Conservation (phyloP, 2,888 invertebrate species). For the Orchesellides sinensis region DNA sequence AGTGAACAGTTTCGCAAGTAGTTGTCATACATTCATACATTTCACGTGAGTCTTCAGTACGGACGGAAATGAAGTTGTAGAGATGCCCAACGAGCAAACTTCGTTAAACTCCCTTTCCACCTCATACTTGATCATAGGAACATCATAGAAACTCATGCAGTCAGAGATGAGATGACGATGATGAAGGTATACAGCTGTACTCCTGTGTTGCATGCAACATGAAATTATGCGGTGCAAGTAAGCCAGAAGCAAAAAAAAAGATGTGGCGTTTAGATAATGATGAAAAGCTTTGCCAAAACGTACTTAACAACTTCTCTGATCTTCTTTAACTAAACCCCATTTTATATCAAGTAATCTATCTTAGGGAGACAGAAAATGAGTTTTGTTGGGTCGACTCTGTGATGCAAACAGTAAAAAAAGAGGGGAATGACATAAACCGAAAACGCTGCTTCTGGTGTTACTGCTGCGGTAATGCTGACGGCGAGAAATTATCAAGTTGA, state of each 20-base stretch:
- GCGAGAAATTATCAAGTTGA: slow-evolving; percentile 30
- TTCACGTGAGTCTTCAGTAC: background rate
- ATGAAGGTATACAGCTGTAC: slow-evolving; percentile 3
- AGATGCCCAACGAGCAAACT: background rate
- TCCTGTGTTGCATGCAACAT: slow-evolving; percentile 5
- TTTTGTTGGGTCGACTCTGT: slow-evolving; percentile 8
- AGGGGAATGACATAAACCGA: slow-evolving; percentile 2
- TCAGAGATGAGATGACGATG: background rate
- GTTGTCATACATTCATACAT: background rate
- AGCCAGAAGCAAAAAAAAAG: background rate
- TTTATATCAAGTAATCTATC: slow-evolving; percentile 20
- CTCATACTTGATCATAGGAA: no score
- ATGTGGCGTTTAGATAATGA: background rate
- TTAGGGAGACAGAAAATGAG: slow-evolving; percentile 26
- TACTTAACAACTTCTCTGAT: slow-evolving; percentile 14
- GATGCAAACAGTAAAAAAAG: background rate
- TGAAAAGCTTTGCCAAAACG: slow-evolving; percentile 27
- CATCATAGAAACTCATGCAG: background rate
- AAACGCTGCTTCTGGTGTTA: slow-evolving; percentile 5
- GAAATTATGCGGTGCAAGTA: background rate
- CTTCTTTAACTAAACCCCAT: background rate
- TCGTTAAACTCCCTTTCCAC: background rate
- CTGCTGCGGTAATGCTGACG: slow-evolving; percentile 14
- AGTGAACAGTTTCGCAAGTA: background rate
- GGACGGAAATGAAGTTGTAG: background rate